A percentile compares a stretch with the other conserved stretches of the same genome.
Conservation (phyloP, 2,888 invertebrate genomes). For the Eupithecia inturbata region DNA sequence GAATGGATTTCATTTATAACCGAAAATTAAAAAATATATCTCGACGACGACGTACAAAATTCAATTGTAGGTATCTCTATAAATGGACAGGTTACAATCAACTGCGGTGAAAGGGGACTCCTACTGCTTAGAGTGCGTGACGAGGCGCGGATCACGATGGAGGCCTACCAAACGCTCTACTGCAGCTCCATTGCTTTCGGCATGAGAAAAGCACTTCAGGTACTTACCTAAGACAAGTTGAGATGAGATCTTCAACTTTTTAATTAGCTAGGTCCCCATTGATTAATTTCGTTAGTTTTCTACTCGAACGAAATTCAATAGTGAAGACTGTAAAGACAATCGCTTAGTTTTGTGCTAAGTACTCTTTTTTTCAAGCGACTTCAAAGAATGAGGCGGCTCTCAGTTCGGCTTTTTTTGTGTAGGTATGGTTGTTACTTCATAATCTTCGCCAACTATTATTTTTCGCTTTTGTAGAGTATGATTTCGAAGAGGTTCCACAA, state of each 20-base stretch:
- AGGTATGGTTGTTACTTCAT: too few species aligned
- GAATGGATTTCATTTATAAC: too few species aligned
- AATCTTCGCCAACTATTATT: neutral
- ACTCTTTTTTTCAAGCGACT: conserved; percentile 19
- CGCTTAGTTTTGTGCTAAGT: neutral
- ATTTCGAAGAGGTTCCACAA: too few species aligned
- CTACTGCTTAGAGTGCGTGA: conserved; percentile 95
- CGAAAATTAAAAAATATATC: too few species aligned
- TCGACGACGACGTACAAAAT: neutral
- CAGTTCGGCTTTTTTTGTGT: neutral
- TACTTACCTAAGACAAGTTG: conserved; percentile 50
- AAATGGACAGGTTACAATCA: conserved; percentile 94
- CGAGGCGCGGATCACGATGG: conserved; percentile 98
- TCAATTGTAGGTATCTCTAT: neutral
- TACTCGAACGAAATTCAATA: too few species aligned
- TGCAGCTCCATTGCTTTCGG: conserved; percentile 99
- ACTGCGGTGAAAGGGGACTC: conserved; percentile 98
- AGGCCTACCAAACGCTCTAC: conserved; percentile 97
- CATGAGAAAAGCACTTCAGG: conserved; percentile 98
- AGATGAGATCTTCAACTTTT: neutral
- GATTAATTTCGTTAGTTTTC: neutral
- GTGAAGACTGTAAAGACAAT: too few species aligned
- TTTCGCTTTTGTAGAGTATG: too few species aligned
- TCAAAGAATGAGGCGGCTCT: too few species aligned
- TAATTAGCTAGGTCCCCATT: neutral